Evolutionary conservation across 2,113 vertebrate species (phyloP), one percentile per base, ranked within the genome.

Genomic region (Amazona guildingii): DNA sequence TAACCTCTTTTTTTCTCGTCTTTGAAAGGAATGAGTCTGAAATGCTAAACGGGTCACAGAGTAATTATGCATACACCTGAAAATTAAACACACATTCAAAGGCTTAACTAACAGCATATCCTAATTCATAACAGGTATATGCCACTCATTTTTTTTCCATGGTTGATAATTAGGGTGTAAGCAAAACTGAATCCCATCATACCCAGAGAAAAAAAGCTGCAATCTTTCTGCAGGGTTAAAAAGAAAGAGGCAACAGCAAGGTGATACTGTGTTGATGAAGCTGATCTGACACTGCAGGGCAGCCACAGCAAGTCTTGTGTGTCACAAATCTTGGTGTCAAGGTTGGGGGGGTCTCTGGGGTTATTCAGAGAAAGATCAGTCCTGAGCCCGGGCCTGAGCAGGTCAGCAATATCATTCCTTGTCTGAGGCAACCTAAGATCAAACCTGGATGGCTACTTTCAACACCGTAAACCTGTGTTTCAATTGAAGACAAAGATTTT

Each of bases 61-160:
- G 90, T 86, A 77, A 85, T 94, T 97, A 96, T 0, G 49, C 83
- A 96, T 94, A 94, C 92, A 95, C 83, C 82, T 94, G 76, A 94
- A 95, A 97, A 88, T 93, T 83, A 95, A 95, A 82, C 55, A 78
- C 96, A 95, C 52, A 74, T 94, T 85, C 82, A 92, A 88, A 92
- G 70, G 85, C 75, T 87, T 90, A 96, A 94, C 80, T 94, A 92
- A 92, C 83, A 95, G 79, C 78, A 78, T 48, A 74, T 48, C 46
- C 70, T 95, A 91, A 93, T 86, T 95, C 82, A 27, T 64, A 79
- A 74, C 70, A 94, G 90, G 72, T 91, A 52, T 46, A 21, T 64
- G 41, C 61, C 83, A 49, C 31, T 70, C 54, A 7, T 27, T 48
- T 95, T 93, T 64, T 76, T 80, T 57, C 59, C 5, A 12, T 28